These are phyloP conservation scores for Etheostoma spectabile DNA, from an alignment of 2,113 vertebrate species.

Conservation along the genomic window DNA sequence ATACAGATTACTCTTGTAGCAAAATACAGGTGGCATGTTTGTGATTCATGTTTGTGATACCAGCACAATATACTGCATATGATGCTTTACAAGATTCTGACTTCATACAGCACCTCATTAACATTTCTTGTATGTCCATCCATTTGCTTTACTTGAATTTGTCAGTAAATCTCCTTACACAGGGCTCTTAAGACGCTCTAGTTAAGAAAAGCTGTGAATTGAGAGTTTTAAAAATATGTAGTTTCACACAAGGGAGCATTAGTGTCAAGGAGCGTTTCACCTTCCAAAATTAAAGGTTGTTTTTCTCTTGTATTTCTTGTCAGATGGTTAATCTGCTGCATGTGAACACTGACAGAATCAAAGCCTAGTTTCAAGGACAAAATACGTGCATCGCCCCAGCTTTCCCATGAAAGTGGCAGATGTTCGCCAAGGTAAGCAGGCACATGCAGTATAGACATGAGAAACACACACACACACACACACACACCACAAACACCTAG, in stretches of 20 bases:
- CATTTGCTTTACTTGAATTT: neutral
- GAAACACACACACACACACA: neutral
- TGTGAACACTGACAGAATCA: constrained; percentile 27
- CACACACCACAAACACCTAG: fast-evolving
- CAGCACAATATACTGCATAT: neutral
- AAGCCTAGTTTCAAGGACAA: constrained; percentile 16
- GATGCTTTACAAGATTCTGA: neutral
- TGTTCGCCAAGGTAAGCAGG: neutral
- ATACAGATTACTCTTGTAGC: neutral
- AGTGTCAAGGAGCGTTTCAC: constrained; percentile 5
- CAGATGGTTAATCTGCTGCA: constrained; percentile 13
- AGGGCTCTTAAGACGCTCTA: too few species aligned
- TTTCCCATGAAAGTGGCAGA: constrained; percentile 18
- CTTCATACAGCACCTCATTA: neutral
- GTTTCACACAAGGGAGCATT: neutral
- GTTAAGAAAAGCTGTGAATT: neutral
- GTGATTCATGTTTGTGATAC: neutral
- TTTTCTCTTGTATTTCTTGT: neutral
- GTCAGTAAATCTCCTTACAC: neutral
- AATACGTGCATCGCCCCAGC: neutral
- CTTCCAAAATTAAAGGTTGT: neutral
- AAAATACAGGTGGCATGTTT: neutral
- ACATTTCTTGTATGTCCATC: neutral
- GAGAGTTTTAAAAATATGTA: constrained; percentile 4
- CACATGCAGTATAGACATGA: constrained; percentile 1